Percentiles rank a stretch among this genome's conserved stretches.
Conservation (phyloP, 2,797 vertebrate species). For the Hirundo rustica region DNA sequence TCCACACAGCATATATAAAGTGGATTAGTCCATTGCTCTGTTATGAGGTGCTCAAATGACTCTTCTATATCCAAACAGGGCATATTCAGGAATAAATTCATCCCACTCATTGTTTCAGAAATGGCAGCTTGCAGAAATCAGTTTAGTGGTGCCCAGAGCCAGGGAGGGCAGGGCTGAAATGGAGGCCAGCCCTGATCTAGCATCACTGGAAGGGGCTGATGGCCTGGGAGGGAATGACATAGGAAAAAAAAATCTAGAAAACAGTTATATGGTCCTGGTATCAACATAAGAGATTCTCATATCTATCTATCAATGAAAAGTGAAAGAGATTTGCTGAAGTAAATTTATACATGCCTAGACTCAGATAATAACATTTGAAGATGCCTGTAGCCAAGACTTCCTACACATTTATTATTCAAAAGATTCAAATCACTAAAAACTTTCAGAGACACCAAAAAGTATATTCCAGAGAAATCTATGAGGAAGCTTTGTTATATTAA, state of each 20-base stretch:
- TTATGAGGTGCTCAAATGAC: not conserved
- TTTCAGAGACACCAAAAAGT: not conserved
- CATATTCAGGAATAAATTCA: not conserved
- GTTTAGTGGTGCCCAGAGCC: not conserved
- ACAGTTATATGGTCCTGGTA: not conserved
- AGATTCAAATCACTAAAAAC: not conserved
- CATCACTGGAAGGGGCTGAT: rapidly evolving
- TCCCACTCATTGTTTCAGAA: not conserved
- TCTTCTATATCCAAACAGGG: not conserved
- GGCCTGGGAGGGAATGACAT: rapidly evolving
- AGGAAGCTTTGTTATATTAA: not conserved
- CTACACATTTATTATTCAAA: not conserved
- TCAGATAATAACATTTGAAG: not conserved
- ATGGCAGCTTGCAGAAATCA: not conserved
- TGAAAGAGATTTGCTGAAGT: not conserved
- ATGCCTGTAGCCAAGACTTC: not conserved
- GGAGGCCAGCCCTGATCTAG: not conserved
- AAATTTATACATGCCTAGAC: not conserved
- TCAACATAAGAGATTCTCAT: not conserved
- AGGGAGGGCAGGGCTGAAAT: not conserved
- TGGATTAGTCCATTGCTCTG: not conserved
- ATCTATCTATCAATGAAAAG: not conserved
- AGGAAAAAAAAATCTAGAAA: not conserved
- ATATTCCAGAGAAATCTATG: not conserved
- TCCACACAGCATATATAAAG: not conserved